Conservation (phyloP, 2,797 vertebrate genomes). For the Ispidina lecontei region DNA sequence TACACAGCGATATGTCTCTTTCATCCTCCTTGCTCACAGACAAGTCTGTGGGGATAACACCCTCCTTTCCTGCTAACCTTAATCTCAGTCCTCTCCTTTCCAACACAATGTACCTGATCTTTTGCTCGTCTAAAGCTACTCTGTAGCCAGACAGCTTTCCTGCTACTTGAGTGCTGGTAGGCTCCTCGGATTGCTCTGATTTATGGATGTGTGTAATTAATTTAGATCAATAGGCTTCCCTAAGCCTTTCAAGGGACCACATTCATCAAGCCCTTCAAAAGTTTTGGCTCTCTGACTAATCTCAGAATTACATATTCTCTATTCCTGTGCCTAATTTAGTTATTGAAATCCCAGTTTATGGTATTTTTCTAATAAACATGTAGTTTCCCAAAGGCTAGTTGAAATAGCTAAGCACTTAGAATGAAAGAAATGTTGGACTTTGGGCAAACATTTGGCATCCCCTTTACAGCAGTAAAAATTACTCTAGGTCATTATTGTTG, state of each 20-base stretch:
- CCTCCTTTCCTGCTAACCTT: not conserved
- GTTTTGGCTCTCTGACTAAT: not conserved
- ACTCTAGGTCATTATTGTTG: not conserved
- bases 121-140: not conserved
- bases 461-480: not conserved
- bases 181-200: not conserved
- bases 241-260: not conserved
- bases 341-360: constrained; percentile 24
- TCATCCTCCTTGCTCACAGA: not conserved
- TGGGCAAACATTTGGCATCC: constrained; percentile 27
- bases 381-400: not conserved
- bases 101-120: not conserved
- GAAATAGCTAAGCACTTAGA: not conserved
- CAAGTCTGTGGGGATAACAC: not conserved
- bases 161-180: not conserved
- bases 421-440: constrained; percentile 44
- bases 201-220: not conserved
- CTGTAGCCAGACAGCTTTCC: not conserved
- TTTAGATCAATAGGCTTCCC: not conserved
- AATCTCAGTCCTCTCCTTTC: not conserved
- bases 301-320: not conserved
- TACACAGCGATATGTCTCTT: not conserved
- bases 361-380: constrained; percentile 14
- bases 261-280: not conserved
- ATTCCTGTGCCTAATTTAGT: not conserved